Percentiles rank a stretch among this genome's conserved stretches.
Evolutionary conservation across 2,888 invertebrate genomes (phyloP).

Genomic region (Platycheirus rosarum): DNA sequence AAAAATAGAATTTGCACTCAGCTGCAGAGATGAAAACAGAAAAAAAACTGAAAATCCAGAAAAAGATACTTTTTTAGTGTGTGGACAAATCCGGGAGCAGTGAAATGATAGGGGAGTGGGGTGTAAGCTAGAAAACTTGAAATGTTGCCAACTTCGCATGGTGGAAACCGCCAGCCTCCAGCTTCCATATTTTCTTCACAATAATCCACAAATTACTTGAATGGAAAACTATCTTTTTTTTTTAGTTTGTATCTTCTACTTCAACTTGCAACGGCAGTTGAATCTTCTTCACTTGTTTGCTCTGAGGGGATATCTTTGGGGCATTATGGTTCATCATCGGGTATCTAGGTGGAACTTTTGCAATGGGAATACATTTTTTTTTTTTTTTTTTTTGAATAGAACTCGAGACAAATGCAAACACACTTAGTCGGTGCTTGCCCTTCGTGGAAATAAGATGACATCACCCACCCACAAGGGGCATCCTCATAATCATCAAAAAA

Average conservation of each 20-base stretch:
- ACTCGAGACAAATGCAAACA: conserved; percentile 33
- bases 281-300: not conserved
- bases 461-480: conserved; percentile 31
- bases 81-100: too few relatives aligned
- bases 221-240: not conserved
- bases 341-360: not conserved
- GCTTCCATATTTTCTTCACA: not conserved
- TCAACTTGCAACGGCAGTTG: not conserved
- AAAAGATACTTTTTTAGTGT: conserved; percentile 17
- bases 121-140: conserved; percentile 21
- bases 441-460: conserved; percentile 32
- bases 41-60: conserved; percentile 35
- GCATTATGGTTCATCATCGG: conserved; percentile 12
- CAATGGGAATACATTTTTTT: too few relatives aligned
- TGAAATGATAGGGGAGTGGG: not conserved
- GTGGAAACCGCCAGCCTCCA: not conserved
- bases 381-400: not conserved
- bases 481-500: not conserved
- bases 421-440: conserved; percentile 61
- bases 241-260: too few relatives aligned
- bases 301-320: conserved; percentile 7
- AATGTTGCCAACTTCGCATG: conserved; percentile 60
- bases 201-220: conserved; percentile 14
- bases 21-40: conserved; percentile 32
- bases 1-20: conserved; percentile 63